Percentiles rank a stretch among this genome's conserved stretches.
Evolutionary conservation across 2,113 vertebrate genomes (phyloP).

Genomic region (Ramphastos sulfuratus): DNA sequence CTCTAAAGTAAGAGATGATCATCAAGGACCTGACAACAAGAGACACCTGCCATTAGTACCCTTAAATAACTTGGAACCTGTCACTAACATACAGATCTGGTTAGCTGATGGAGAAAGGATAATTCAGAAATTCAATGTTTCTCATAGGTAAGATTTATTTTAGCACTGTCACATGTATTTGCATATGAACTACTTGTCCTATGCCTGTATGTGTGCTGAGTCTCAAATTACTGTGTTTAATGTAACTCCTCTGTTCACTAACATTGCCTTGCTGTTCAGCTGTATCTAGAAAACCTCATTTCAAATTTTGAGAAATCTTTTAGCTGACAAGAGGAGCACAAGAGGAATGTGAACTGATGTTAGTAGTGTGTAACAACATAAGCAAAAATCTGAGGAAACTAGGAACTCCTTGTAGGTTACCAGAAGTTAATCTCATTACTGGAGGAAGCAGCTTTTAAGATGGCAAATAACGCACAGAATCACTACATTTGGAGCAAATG

Average conservation of each 20-base stretch:
- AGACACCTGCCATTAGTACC: slow-evolving; percentile 81
- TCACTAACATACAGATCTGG: slow-evolving; percentile 94
- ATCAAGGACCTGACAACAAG: slow-evolving; percentile 77
- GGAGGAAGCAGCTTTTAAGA: background rate
- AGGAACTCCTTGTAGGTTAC: background rate
- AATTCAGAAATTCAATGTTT: slow-evolving; percentile 92
- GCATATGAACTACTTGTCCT: background rate
- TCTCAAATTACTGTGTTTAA: background rate
- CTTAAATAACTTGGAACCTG: slow-evolving; percentile 85
- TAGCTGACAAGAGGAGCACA: background rate
- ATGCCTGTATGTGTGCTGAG: background rate
- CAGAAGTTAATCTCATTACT: background rate
- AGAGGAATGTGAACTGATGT: background rate
- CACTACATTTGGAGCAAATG: background rate
- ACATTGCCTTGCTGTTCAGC: background rate
- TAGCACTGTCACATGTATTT: background rate
- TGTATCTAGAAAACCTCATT: background rate
- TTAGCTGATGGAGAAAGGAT: slow-evolving; percentile 91
- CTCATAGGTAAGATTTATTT: slow-evolving; percentile 83
- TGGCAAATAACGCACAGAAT: background rate
- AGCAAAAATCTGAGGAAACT: background rate
- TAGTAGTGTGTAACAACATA: background rate
- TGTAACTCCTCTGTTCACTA: background rate
- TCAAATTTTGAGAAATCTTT: background rate
- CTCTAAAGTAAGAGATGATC: slow-evolving; percentile 82